Evolutionary conservation across 2,113 vertebrate species (phyloP).

Genomic region (Melospiza melodia): DNA sequence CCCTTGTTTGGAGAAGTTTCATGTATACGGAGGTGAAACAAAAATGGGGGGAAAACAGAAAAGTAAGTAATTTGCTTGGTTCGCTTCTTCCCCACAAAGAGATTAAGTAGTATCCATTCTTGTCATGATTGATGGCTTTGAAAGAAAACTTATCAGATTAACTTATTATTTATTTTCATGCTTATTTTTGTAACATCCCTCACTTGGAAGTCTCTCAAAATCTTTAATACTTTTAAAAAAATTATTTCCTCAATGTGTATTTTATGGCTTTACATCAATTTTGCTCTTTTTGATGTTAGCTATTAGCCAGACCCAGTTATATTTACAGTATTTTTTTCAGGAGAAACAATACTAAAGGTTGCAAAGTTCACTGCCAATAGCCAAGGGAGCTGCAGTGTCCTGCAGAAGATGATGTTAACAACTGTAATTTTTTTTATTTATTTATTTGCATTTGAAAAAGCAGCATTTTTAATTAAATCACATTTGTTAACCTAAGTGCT

Average conservation of each 20-base stretch:
- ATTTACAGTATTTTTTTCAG: not conserved
- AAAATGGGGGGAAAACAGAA: not conserved
- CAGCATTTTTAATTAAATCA: conserved; percentile 50
- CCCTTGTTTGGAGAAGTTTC: not conserved
- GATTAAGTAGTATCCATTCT: conserved; percentile 13
- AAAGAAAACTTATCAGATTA: conserved; percentile 1
- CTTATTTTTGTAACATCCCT: conserved; percentile 33
- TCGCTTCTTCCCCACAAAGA: not conserved
- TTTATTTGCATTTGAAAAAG: not conserved
- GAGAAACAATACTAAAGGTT: not conserved
- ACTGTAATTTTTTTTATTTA: not conserved
- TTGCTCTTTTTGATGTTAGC: not conserved
- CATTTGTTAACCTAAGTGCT: conserved; percentile 20
- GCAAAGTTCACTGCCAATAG: not conserved
- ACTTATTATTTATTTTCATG: conserved; percentile 29
- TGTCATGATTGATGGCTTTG: not conserved
- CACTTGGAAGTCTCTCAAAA: not conserved
- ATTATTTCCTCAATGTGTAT: not conserved
- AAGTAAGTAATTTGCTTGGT: not conserved
- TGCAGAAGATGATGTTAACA: not conserved
- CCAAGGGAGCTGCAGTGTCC: not conserved
- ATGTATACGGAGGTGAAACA: not conserved
- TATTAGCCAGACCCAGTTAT: not conserved
- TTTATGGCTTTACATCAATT: not conserved
- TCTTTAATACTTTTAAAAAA: not conserved